These are phyloP conservation scores for Tyto alba DNA, from an alignment of 2,113 vertebrate species.

Conservation along the genomic window DNA sequence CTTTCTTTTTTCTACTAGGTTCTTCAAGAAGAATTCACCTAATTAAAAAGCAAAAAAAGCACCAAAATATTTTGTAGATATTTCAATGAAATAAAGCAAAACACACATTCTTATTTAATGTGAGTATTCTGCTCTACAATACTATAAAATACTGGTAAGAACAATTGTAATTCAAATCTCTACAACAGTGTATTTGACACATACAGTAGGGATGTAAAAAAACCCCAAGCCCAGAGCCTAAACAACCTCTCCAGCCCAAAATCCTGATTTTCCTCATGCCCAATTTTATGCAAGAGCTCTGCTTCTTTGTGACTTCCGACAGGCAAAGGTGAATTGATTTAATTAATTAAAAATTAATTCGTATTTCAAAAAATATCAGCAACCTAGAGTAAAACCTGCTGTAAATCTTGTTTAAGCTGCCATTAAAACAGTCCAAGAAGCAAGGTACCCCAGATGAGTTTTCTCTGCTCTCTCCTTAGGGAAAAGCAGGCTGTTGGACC, in stretches of 20 bases:
- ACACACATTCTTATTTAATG: neutral
- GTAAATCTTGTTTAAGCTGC: neutral
- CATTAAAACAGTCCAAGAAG: neutral
- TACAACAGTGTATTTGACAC: neutral
- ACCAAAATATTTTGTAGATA: neutral
- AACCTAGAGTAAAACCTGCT: neutral
- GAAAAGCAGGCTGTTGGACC: neutral
- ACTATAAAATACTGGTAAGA: too few relatives aligned
- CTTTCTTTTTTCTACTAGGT: constrained; percentile 86
- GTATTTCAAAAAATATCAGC: neutral
- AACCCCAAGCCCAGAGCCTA: neutral
- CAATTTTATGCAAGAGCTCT: neutral
- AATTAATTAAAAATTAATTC: neutral
- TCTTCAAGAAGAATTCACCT: constrained; percentile 99
- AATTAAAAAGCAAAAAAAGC: constrained; percentile 28
- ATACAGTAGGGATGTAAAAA: neutral
- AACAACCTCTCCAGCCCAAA: neutral
- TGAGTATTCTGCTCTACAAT: neutral
- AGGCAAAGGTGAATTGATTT: neutral
- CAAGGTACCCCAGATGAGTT: neutral
- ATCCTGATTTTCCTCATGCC: neutral
- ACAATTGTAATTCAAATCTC: neutral
- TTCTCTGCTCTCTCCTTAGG: neutral
- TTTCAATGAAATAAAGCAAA: neutral
- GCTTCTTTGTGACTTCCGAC: neutral